A percentile compares a stretch with the other conserved stretches of the same genome.
phyloP scores from a whole-genome alignment of 2,113 vertebrate genomes.

The Erythrocebus patas region DNA sequence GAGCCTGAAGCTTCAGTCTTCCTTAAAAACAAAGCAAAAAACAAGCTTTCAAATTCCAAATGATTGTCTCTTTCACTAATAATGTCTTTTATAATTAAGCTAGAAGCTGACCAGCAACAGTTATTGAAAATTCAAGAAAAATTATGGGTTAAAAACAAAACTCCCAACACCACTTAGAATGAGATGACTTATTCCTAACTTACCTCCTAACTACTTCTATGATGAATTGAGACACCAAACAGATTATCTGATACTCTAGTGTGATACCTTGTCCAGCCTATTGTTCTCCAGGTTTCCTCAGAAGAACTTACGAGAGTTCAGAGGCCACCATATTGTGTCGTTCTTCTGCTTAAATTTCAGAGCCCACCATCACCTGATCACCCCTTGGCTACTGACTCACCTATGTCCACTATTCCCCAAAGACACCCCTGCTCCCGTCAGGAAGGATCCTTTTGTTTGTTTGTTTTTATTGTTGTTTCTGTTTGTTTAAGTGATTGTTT shows the following conservation, averaged over 20 bases:
- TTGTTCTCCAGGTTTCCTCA: background rate
- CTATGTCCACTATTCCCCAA: background rate
- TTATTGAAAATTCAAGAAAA: background rate
- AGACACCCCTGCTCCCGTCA: background rate
- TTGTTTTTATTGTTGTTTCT: background rate
- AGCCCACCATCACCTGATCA: background rate
- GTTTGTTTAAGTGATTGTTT: background rate
- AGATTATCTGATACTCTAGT: background rate
- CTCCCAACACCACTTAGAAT: background rate
- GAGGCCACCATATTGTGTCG: rapidly evolving
- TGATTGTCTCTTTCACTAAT: background rate
- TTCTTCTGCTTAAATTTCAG: background rate
- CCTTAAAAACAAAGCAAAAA: background rate
- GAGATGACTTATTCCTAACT: slow-evolving; percentile 8
- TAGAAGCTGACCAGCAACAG: background rate
- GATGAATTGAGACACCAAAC: background rate
- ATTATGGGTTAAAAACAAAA: background rate
- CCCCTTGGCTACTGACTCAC: background rate
- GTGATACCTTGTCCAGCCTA: background rate
- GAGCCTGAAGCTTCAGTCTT: background rate
- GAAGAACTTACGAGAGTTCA: background rate
- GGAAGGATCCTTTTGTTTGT: background rate
- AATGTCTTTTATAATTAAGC: background rate
- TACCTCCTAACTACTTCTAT: background rate
- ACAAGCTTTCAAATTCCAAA: background rate